phyloP scores from a whole-genome alignment of 2,113 vertebrate species.

The Perognathus longimembris region DNA sequence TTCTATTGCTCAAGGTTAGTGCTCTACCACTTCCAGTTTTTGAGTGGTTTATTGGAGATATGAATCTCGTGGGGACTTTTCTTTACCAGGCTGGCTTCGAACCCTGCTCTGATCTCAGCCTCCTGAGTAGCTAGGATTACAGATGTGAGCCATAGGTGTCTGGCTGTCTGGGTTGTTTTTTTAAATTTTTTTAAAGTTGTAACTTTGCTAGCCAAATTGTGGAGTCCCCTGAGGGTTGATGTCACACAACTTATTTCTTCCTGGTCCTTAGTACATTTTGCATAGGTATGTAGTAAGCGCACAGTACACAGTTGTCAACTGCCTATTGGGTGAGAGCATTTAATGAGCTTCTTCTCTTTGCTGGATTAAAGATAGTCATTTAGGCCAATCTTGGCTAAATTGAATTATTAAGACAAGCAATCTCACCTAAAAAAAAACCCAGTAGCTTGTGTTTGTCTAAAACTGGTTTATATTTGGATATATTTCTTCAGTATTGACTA shows the following conservation, averaged over 20 bases:
- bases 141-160: too few species aligned
- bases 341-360: neutral
- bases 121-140: too few species aligned
- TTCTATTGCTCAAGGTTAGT: too few species aligned
- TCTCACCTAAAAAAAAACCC: neutral
- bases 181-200: neutral
- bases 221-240: neutral
- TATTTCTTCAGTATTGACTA: conserved; percentile 44
- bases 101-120: too few species aligned
- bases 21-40: too few species aligned
- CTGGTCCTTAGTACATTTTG: neutral
- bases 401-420: conserved; percentile 18
- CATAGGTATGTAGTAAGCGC: neutral
- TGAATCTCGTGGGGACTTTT: too few species aligned
- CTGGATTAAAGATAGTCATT: neutral
- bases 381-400: neutral
- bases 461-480: neutral
- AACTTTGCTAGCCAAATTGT: neutral
- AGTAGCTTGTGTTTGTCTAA: neutral
- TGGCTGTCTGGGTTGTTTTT: neutral
- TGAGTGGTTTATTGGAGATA: too few species aligned
- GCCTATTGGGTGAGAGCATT: neutral
- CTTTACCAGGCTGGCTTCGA: too few species aligned
- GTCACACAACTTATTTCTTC: neutral
- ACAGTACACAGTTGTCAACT: too few species aligned